A percentile compares a stretch with the other conserved stretches of the same genome.
phyloP scores from a whole-genome alignment of 2,888 invertebrate species.

The Drosophila borealis region DNA sequence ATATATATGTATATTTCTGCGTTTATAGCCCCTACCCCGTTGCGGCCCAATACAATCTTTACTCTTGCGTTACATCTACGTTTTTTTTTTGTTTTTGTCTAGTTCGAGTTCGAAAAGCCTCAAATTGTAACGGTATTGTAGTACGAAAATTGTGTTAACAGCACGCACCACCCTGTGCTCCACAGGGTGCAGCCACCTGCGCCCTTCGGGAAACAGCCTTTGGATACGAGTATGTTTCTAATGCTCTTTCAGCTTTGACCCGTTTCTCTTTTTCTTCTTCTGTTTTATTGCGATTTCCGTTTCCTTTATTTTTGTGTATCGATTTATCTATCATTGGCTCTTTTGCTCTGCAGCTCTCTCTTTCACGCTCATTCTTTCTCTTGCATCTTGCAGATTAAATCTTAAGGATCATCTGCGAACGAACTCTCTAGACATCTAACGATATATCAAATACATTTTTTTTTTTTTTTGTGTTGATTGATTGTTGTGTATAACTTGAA shows the following conservation, averaged over 20 bases:
- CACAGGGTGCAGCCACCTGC: constrained; percentile 37
- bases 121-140: constrained; percentile 7
- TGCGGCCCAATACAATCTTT: too few relatives aligned
- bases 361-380: constrained; percentile 6
- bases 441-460: not conserved
- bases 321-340: constrained; percentile 7
- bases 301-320: constrained; percentile 21
- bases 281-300: constrained; percentile 29
- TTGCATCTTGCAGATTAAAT: constrained; percentile 57
- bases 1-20: constrained; percentile 1
- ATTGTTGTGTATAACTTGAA: constrained; percentile 15
- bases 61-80: too few relatives aligned
- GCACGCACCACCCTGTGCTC: too few relatives aligned
- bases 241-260: not conserved
- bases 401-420: constrained; percentile 82
- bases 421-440: constrained; percentile 9
- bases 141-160: not conserved
- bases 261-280: not conserved
- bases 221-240: not conserved
- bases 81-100: not conserved
- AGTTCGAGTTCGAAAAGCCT: constrained; percentile 12
- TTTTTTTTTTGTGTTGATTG: not conserved
- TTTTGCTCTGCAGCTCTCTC: constrained; percentile 4
- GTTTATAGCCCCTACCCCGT: not conserved
- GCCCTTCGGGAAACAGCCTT: not conserved